Base-by-base conservation (phyloP, 2,888 invertebrate species). In the Dascillus cervinus region DNA sequence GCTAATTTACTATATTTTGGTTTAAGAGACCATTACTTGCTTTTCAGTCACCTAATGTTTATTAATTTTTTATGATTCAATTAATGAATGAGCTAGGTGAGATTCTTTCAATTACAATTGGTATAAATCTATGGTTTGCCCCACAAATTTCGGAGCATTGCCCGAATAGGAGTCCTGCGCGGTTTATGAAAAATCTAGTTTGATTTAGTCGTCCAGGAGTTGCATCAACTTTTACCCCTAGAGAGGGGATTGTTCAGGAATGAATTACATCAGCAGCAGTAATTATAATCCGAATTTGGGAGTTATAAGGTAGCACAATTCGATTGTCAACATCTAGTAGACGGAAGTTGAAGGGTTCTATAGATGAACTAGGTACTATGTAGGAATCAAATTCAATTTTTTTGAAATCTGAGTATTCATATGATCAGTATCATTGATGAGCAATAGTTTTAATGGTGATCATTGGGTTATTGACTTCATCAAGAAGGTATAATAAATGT, bases 71-170 rank as follows among this genome's bases (percentile, higher is more conserved):
- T 61, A 39, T 43, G 62, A 75, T 65, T 74, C 72, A 75, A 57
- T 71, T 71, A 64, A 74, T 70, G 56, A 76, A 75, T 46, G 57
- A 65, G 53, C 67, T 68, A 49, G 67, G 59, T 38, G 65, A 62
- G 29, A 72, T 66, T 53, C 69, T 70, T 74, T 79, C 77, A 52
- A 78, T 61, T 36, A 73, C 70, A 72, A 83, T 82, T 15, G 82
- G 83, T 66, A 85, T 85, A 73, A 84, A 84, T 36, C 80, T 80
- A 61, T 85, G 82, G 59, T 85, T 83, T 30, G 77, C 73, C 1
- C 83, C 83, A 66, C 83, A 85, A 69, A 85, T 83, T 75, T 85
- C 82, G 48, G 82, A 84, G 59, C 83, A 85, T 74, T 84, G 82
- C 0, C 82, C 82, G 64, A 65, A 83, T 63, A 71, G 79, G 56